Conservation (phyloP, 2,797 vertebrate genomes). For the Cossypha polioptera region DNA sequence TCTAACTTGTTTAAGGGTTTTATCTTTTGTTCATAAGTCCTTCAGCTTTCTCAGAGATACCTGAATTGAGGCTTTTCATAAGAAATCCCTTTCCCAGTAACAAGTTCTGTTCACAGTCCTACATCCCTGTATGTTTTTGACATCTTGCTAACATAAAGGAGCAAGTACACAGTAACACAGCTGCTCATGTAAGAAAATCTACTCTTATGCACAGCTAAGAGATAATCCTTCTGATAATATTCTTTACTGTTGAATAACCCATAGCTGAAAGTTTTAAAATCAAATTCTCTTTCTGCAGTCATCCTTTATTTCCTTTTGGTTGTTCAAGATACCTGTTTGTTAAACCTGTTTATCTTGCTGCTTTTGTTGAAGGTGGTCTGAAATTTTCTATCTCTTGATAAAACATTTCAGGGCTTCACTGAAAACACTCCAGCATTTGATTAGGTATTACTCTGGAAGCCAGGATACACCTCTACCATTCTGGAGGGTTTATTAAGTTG, state of each 20-base stretch:
- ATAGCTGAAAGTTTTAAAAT: not conserved
- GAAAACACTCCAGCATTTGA: constrained; percentile 53
- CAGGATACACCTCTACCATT: not conserved
- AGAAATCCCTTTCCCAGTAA: not conserved
- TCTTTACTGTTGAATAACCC: not conserved
- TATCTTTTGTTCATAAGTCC: not conserved
- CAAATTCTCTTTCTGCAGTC: not conserved
- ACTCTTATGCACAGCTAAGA: not conserved
- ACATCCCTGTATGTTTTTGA: not conserved
- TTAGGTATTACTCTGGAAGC: constrained; percentile 59
- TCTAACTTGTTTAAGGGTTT: not conserved
- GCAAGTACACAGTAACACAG: not conserved
- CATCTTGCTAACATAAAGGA: not conserved
- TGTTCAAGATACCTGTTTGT: not conserved
- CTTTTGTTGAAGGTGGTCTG: constrained; percentile 40
- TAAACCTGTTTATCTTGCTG: constrained; percentile 14
- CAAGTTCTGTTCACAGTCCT: not conserved
- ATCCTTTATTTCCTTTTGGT: not conserved
- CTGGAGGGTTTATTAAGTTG: not conserved
- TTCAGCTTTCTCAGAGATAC: not conserved
- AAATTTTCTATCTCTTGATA: constrained; percentile 63
- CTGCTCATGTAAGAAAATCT: not conserved
- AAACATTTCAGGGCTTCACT: constrained; percentile 62
- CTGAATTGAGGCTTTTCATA: not conserved
- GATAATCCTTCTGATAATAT: not conserved